A percentile compares a stretch with the other conserved stretches of the same genome.
These are phyloP conservation scores for Meghimatium bilineatum DNA, from an alignment of 2,888 invertebrate genomes.

Conservation along the genomic window DNA sequence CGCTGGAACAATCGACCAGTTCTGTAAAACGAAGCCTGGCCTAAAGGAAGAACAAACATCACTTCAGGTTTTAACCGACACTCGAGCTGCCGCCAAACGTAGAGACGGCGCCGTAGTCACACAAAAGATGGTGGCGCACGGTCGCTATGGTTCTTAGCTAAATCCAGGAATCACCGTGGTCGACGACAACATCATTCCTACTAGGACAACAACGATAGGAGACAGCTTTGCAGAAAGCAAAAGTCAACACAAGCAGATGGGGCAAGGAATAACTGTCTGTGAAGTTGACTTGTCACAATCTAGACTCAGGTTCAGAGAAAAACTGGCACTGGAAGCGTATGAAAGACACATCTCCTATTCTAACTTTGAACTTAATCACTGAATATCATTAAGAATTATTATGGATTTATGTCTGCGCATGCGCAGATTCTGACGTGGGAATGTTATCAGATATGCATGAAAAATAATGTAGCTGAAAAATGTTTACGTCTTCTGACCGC, in stretches of 20 bases:
- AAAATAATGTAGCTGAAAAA: too few relatives aligned
- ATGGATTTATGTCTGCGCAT: too few relatives aligned
- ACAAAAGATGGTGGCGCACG: conserved; percentile 4
- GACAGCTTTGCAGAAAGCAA: conserved; percentile 15
- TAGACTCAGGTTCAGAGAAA: neutral
- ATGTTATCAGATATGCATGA: too few relatives aligned
- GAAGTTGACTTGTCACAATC: neutral
- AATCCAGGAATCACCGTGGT: neutral
- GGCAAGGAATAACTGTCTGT: neutral
- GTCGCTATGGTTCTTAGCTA: neutral
- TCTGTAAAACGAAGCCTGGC: conserved; percentile 10
- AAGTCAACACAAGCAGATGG: conserved; percentile 36
- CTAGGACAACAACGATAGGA: conserved; percentile 11
- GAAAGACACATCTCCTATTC: too few relatives aligned
- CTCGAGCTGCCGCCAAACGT: conserved; percentile 20
- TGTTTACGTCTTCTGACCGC: too few relatives aligned
- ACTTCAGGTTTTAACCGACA: conserved; percentile 11
- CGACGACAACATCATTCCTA: conserved; percentile 17
- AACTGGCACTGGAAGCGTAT: too few relatives aligned
- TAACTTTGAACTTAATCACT: too few relatives aligned
- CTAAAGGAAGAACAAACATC: conserved; percentile 28
- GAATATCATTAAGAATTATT: too few relatives aligned
- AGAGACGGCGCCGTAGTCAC: neutral
- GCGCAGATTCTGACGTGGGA: too few relatives aligned
- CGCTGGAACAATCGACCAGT: conserved; percentile 17